Base-by-base conservation (phyloP, 1,140 invertebrate species). In the Lasioglossum albipes region DNA sequence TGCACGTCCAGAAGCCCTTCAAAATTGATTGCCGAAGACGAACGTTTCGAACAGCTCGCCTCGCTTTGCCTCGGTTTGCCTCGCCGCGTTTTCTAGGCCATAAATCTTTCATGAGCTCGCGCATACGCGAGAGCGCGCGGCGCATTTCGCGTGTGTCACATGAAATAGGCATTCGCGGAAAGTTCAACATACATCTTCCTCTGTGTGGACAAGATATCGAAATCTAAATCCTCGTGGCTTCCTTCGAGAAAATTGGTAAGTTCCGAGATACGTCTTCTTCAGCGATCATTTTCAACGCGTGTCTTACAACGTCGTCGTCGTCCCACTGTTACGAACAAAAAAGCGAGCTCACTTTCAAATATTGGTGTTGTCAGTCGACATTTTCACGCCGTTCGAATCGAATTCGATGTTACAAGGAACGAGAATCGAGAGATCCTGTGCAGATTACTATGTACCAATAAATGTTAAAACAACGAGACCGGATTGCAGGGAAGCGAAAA, bases 81-180 rank as follows among this genome's bases (percentile, higher is more conserved):
- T 22, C 61, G 45, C 42, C 20, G 64, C 71, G 54, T 75, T 84
- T 83, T 66, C 75, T 20, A 22, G 70, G 10, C 59, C 68, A 85
- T 86, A 86, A 86, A 86, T 86, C 75, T 86, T 86, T 79, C 84
- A 86, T 79, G 84, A 85, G 64, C 22, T 22, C 31, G 27, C 81
- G 59, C 61, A 73, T 57, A 49, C n/a, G 16, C 61, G 52, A 49
- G 52, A 49, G n/a, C 0, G 3, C 18, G 4, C 27, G n/a, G 66
- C 27, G 49, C 57, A 31, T 70, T 22, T 65, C 69, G 59, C 42
- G 68, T 20, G 71, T 49, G 74, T 76, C 69, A 27, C 65, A 57
- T 22, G 42, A 54, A 75, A 61, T 18, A 67, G 68, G 22, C 68
- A 31, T 20, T 6, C 45, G 36, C 41, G 59, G 57, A 41, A 77